Percentiles rank a stretch among this genome's conserved stretches.
Conservation (phyloP, 2,888 invertebrate species). For the Philaethria dido region DNA sequence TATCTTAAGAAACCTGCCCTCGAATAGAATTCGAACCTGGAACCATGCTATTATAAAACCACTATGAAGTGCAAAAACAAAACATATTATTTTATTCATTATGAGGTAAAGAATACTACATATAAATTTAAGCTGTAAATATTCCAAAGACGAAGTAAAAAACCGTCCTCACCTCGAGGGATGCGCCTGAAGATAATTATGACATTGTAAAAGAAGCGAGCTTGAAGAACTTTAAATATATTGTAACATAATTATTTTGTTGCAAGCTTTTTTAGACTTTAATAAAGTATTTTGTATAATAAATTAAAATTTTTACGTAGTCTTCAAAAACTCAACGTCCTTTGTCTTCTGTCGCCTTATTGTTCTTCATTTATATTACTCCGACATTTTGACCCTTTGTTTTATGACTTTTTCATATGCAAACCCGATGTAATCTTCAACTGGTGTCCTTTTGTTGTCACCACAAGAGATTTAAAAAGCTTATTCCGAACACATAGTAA, state of each 20-base stretch:
- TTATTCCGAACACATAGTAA: conserved; percentile 45
- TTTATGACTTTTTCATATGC: conserved; percentile 37
- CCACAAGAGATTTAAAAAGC: conserved; percentile 33
- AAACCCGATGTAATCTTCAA: conserved; percentile 36
- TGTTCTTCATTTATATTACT: conserved; percentile 38
- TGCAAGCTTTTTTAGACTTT: background rate
- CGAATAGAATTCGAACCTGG: background rate
- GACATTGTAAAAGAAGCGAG: conserved; percentile 19
- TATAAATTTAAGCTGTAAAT: conserved; percentile 13
- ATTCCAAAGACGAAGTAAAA: conserved; percentile 7
- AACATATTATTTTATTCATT: background rate
- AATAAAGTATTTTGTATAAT: conserved; percentile 14
- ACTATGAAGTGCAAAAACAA: background rate
- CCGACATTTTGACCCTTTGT: conserved; percentile 39
- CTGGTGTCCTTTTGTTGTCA: conserved; percentile 35
- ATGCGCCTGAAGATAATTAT: conserved; percentile 21
- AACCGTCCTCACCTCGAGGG: conserved; percentile 19
- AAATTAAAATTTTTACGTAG: background rate
- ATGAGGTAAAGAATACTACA: conserved; percentile 5
- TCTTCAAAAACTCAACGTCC: conserved; percentile 10
- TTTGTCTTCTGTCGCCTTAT: conserved; percentile 25
- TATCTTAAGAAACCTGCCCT: too few species aligned
- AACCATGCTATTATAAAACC: background rate
- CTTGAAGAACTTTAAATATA: conserved; percentile 20
- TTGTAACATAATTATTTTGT: conserved; percentile 21